Evolutionary conservation across 2,113 vertebrate genomes (phyloP).

Genomic region (Phalacrocorax brasilianus): DNA sequence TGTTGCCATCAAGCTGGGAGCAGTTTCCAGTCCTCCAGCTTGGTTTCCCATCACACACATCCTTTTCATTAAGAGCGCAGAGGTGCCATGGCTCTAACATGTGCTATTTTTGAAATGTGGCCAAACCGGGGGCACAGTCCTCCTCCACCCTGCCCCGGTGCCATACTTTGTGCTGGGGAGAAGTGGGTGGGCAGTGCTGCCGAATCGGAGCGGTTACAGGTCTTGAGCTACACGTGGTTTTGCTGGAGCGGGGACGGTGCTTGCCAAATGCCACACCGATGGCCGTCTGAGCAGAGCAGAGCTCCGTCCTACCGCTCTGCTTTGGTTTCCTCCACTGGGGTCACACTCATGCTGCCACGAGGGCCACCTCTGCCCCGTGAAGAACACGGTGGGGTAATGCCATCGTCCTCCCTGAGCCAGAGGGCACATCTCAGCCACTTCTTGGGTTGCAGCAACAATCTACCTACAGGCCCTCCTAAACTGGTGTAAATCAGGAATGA

Average conservation of each 20-base stretch:
- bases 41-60: not conserved
- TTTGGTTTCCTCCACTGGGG: not conserved
- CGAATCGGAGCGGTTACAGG: accelerated
- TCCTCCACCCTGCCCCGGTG: not conserved
- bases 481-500: not conserved
- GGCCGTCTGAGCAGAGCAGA: not conserved
- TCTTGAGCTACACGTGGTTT: not conserved
- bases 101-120: accelerated
- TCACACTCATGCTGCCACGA: not conserved
- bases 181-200: not conserved
- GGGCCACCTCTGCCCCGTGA: not conserved
- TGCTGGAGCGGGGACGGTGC: not conserved
- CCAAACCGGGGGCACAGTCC: not conserved
- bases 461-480: not conserved
- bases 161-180: not conserved
- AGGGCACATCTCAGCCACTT: not conserved
- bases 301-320: not conserved
- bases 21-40: not conserved
- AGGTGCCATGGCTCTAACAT: not conserved
- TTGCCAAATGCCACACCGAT: not conserved
- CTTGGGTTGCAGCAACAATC: not conserved
- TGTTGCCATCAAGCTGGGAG: not conserved
- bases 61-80: not conserved
- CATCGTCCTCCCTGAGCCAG: not conserved
- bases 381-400: not conserved